Percentiles rank a stretch among this genome's conserved stretches.
phyloP scores from a whole-genome alignment of 2,113 vertebrate species.

The Chamaea fasciata region DNA sequence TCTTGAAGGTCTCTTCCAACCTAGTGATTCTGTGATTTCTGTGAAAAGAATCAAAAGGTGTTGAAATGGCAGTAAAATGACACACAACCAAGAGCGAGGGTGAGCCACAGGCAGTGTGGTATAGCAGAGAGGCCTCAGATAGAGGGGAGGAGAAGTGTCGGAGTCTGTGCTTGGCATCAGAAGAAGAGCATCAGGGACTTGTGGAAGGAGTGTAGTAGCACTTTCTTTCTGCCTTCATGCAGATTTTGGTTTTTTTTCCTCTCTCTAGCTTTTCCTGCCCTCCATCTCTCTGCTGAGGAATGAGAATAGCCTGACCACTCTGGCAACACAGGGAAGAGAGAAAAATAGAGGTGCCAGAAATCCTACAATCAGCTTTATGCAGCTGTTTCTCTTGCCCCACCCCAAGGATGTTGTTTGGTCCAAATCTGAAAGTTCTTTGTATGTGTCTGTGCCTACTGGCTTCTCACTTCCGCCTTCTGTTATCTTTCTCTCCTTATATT shows the following conservation, averaged over 20 bases:
- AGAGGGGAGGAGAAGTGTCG: background rate
- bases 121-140: background rate
- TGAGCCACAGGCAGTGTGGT: rapidly evolving
- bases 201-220: background rate
- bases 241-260: background rate
- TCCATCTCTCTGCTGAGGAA: background rate
- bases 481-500: background rate
- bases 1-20: too few species aligned
- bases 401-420: background rate
- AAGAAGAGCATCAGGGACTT: background rate
- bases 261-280: background rate
- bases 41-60: background rate
- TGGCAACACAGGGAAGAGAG: background rate
- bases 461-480: background rate
- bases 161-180: background rate
- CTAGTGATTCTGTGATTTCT: too few species aligned
- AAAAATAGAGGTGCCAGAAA: background rate
- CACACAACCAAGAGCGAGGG: rapidly evolving
- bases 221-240: background rate
- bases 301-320: background rate
- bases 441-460: background rate
- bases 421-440: background rate
- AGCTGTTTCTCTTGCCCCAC: background rate
- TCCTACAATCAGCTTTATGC: background rate
- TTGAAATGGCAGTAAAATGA: background rate